Evolutionary conservation across 1,140 invertebrate genomes (phyloP).

Genomic region (Antheraea pernyi): DNA sequence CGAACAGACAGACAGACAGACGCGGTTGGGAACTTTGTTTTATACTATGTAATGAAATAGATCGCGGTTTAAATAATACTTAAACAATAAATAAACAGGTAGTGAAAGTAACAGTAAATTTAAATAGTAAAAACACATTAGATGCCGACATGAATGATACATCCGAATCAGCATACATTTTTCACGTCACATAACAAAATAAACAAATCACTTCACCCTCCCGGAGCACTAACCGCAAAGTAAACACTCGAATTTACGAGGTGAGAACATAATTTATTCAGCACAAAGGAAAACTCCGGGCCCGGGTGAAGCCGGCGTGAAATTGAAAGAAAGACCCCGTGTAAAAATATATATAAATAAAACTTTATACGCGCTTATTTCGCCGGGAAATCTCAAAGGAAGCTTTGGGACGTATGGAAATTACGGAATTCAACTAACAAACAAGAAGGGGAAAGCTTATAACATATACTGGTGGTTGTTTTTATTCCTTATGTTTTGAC

Average conservation of each 20-base stretch:
- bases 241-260: conserved; percentile 51
- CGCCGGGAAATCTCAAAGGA: conserved; percentile 7
- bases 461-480: background rate
- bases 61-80: background rate
- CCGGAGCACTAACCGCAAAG: conserved; percentile 44
- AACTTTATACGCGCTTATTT: conserved; percentile 12
- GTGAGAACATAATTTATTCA: conserved; percentile 71
- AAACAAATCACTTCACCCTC: conserved; percentile 39
- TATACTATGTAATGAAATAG: no score
- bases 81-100: background rate
- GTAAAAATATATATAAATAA: conserved; percentile 38
- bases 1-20: no score
- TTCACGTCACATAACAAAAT: conserved; percentile 21
- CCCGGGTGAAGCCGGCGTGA: conserved; percentile 46
- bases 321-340: conserved; percentile 55
- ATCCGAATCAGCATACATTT: conserved; percentile 13
- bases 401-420: background rate
- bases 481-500: background rate
- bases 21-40: no score
- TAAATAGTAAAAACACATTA: conserved; percentile 2
- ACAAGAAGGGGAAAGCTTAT: background rate
- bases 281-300: conserved; percentile 46
- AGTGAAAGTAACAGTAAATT: background rate
- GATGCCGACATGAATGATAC: background rate
- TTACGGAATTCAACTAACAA: background rate